Base-by-base conservation (phyloP, 2,888 invertebrate genomes). In the Ennomos quercinarius region DNA sequence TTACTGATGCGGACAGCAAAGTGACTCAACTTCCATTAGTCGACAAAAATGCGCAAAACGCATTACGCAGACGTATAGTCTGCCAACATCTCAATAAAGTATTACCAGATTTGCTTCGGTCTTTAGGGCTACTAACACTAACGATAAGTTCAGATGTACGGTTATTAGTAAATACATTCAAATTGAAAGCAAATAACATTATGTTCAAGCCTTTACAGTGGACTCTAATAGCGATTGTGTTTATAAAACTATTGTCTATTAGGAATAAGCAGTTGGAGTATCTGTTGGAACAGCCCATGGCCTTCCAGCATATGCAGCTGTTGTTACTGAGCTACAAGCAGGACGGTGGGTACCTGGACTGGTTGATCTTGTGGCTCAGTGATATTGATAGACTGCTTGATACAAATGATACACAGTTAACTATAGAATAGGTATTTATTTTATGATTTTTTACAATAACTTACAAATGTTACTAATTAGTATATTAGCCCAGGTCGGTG, bases 171-270 rank as follows among this genome's bases (percentile, higher is more conserved):
- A 94, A 93, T 65, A 95, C 95, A 36, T 95, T 96, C 73, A 94
- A 94, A 64, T 87, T 96, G 47, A 94, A 94, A 68, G 94, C 96
- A 1, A 91, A 95, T 68, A 97, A 96, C 77, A 95, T 97, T 37
- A 93, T 94, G 74, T 95, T 96, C 73, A 95, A 95, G 79, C 95
- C 95, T 0, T 86, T 93, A 10, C 94, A 96, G 72, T 96, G 96
- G 96, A 95, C 93, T 60, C 84, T 96, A 34, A 94, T 96, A 57
- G 94, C 95, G 4, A 86, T 96, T n/a, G 86, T 96, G 41, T 89
- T 96, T 41, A 93, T 96, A 17, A 94, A 95, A 82, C 87, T 96
- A 93, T 66, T 93, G 17, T 90, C 92, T 1, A 66, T 93, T 0
- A 76, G 85, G 57, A 84, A 92, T 68, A 77, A 72, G 39, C 71